A percentile compares a stretch with the other conserved stretches of the same genome.
These are phyloP conservation scores for Indicator maculatus DNA, from an alignment of 2,113 vertebrate species.

Conservation along the genomic window DNA sequence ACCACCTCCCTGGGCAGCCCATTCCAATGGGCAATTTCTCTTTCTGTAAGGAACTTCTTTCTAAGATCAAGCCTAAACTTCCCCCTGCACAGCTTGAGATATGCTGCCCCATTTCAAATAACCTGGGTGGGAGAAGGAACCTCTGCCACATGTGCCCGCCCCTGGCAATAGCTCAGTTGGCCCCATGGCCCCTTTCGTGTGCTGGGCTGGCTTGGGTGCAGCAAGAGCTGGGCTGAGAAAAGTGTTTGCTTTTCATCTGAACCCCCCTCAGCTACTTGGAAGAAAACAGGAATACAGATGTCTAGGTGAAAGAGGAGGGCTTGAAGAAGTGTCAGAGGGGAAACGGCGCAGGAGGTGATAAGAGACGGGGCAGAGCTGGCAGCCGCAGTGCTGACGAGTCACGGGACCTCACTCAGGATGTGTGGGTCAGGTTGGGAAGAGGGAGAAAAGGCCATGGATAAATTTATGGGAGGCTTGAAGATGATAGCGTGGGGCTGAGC, in stretches of 20 bases:
- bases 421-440: neutral
- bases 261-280: neutral
- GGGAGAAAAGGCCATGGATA: neutral
- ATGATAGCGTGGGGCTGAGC: accelerated
- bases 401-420: neutral
- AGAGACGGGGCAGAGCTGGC: neutral
- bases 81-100: too few relatives aligned
- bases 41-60: too few relatives aligned
- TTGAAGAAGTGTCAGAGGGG: neutral
- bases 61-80: too few relatives aligned
- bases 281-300: conserved; percentile 27
- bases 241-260: neutral
- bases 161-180: neutral
- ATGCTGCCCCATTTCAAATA: neutral
- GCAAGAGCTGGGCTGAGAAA: neutral
- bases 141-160: accelerated
- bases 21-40: too few relatives aligned
- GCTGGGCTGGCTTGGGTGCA: neutral
- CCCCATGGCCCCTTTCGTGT: accelerated
- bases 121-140: neutral
- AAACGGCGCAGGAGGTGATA: accelerated
- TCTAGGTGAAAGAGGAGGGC: conserved; percentile 23
- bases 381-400: accelerated
- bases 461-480: neutral
- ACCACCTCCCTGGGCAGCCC: too few relatives aligned